Conservation (phyloP, 1,140 invertebrate species). For the Eufriesea mexicana region DNA sequence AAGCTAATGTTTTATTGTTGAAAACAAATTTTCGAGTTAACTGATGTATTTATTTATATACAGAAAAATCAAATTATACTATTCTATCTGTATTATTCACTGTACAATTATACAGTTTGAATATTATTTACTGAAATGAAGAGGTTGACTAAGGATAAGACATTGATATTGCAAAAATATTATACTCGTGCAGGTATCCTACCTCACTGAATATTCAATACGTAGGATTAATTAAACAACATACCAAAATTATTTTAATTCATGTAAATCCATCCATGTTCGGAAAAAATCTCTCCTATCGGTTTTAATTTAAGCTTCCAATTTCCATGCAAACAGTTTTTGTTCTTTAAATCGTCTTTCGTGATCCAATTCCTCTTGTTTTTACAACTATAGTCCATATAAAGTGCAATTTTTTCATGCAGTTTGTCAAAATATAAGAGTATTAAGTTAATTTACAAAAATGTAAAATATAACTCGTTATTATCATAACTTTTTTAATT, state of each 20-base stretch:
- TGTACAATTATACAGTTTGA: too few species aligned
- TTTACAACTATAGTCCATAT: background rate
- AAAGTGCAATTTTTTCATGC: too few species aligned
- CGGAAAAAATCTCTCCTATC: background rate
- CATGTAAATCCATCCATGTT: background rate
- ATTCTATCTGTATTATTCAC: too few species aligned
- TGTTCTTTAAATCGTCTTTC: background rate
- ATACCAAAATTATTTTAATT: background rate
- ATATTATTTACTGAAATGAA: background rate
- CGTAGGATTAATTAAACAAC: background rate
- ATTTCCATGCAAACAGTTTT: constrained; percentile 3
- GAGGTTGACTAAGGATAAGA: background rate
- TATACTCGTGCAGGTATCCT: background rate
- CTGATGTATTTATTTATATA: too few species aligned
- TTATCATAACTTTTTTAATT: background rate
- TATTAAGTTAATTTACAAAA: background rate
- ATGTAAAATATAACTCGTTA: background rate
- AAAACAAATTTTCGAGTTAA: too few species aligned
- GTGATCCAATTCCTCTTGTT: background rate
- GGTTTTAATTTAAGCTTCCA: background rate
- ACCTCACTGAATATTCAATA: background rate
- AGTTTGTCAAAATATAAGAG: background rate
- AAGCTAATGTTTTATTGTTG: too few species aligned
- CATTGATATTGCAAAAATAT: background rate
- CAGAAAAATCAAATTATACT: too few species aligned